Evolutionary conservation across 2,797 vertebrate species (phyloP), one percentile per base, ranked within the genome.

Genomic region (Heliangelus exortis): DNA sequence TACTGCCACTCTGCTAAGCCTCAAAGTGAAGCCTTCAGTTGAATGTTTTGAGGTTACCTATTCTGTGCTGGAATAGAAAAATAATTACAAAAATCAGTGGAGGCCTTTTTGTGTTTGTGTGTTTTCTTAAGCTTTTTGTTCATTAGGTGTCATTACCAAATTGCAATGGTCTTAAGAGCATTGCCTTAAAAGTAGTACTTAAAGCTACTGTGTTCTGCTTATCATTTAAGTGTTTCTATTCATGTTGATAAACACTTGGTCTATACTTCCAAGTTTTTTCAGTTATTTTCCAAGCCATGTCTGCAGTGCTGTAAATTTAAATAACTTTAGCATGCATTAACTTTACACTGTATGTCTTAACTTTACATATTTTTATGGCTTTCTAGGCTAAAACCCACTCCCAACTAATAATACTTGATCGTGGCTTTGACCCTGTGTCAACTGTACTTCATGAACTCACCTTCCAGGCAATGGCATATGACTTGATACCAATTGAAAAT

Each of bases 401-500:
- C 63, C 99, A 99, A 97, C 98, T 99, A 94, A 97, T 99, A 93
- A 99, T 99, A 91, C 97, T 99, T 71, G 99, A 99, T 90, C 98
- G 99, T 97, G 98, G 98, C 50, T 99, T 99, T 97, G 99, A 99
- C 97, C 98, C 99, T 2, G 98, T 99, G 62, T 99, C 98, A 72
- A 98, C 99, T 87, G 98, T 99, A 75, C 98, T 99, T 55, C 99
- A 99, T 68, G 99, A 99, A 96, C 98, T 99, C 85, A 99, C 99
- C 79, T 99, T 99, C 97, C 99, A 99, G 97, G 99, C 99, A 96
- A 99, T 99, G 99, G 98, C 98, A 26, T 99, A 99, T 68, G 99
- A 99, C 96, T 98, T 99, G 43, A 97, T 99, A 33, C 97, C 98
- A 26, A 98, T 99, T 96, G 97, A 98, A 96, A 98, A 98, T 54